Evolutionary conservation across 2,113 vertebrate species (phyloP).

Genomic region (Pygoscelis adeliae): DNA sequence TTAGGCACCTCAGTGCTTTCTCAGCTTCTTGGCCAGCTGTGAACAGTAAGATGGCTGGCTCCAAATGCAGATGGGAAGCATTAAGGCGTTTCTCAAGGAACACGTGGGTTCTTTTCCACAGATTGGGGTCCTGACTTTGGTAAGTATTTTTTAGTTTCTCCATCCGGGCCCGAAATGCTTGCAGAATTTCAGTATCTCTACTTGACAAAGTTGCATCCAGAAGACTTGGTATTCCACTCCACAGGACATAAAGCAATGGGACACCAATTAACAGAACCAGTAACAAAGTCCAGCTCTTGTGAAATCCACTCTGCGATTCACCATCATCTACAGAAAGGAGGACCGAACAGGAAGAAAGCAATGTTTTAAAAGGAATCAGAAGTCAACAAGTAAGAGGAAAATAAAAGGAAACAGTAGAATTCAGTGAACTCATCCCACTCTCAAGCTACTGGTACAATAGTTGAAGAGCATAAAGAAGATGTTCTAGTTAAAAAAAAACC

Average conservation of each 20-base stretch:
- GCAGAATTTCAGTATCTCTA: slow-evolving; percentile 42
- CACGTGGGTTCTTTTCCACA: slow-evolving; percentile 84
- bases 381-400: background rate
- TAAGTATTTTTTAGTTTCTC: slow-evolving; percentile 72
- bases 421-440: background rate
- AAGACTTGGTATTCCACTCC: background rate
- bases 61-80: slow-evolving; percentile 63
- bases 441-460: background rate
- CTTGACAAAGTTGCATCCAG: background rate
- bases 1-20: slow-evolving; percentile 83
- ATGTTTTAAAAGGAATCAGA: background rate
- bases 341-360: background rate
- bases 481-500: background rate
- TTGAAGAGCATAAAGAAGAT: background rate
- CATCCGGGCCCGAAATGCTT: slow-evolving; percentile 74
- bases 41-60: slow-evolving; percentile 89
- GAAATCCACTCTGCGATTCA: background rate
- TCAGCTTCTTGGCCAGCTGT: slow-evolving; percentile 83
- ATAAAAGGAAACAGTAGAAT: background rate
- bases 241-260: background rate
- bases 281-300: background rate
- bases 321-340: background rate
- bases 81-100: slow-evolving; percentile 84
- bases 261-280: background rate
- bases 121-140: slow-evolving; percentile 78